Evolutionary conservation across 2,113 vertebrate species (phyloP), one percentile per base, ranked within the genome.

Genomic region (Larimichthys crocea): DNA sequence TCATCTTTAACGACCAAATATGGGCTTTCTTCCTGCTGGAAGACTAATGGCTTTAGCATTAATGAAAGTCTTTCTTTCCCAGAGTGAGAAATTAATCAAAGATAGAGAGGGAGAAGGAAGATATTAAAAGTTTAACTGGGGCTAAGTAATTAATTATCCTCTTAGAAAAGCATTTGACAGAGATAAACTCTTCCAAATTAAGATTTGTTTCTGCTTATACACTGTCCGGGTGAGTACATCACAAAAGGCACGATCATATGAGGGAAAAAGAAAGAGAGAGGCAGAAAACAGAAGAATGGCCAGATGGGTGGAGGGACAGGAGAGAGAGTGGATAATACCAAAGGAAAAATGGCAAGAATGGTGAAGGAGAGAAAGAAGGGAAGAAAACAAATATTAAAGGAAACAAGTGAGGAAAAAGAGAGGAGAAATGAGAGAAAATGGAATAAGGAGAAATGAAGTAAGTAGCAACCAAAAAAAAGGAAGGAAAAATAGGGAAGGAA

Each of bases 101-200:
- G 90, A 88, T 83, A 85, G 82, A 87, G 86, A 90, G 87, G 81
- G 81, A 93, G 92, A 93, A 87, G 80, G 90, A 83, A 89, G 89
- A 94, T 93, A 95, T 95, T 95, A 94, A 94, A 95, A 95, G 94
- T 94, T 95, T 90, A 94, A 94, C 83, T 80, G 68, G 86, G 90
- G 89, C 80, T 90, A 89, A 93, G 89, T 86, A 88, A 94, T 93
- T 89, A 89, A 89, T 92, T 90, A 84, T 84, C 78, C 75, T 84
- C 86, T 85, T 87, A 83, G 84, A 90, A 40, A 90, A 90, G 79
- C 66, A 76, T 88, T 72, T 91, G 91, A 92, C 88, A 83, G 88
- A 91, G 90, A 94, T 91, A 86, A 93, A 94, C 87, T 86, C 86
- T 40, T 65, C 35, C 35, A 73, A 81, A 92, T 87, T 62, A 85